Percentiles rank a stretch among this genome's conserved stretches.
These are phyloP conservation scores for Sebastes goodei DNA, from an alignment of 2,797 vertebrate species.

Conservation along the genomic window DNA sequence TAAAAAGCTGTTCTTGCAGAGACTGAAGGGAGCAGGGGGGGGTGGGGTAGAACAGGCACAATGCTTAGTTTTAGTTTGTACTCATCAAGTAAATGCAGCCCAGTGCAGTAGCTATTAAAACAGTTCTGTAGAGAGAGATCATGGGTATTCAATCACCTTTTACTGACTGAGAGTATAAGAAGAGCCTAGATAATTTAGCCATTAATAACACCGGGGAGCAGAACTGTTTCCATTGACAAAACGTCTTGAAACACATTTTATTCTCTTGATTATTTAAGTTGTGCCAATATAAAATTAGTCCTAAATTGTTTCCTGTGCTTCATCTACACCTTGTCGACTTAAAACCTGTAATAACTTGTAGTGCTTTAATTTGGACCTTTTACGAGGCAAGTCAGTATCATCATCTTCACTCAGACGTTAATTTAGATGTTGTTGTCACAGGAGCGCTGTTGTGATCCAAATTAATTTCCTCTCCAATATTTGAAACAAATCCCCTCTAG, in stretches of 20 bases:
- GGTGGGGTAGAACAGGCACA: slow-evolving; percentile 10
- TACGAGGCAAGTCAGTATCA: slow-evolving; percentile 22
- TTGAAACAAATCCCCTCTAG: slow-evolving; percentile 55
- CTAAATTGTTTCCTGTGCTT: neutral
- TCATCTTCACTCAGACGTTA: slow-evolving; percentile 21
- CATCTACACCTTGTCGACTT: neutral
- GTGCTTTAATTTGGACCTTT: slow-evolving; percentile 6
- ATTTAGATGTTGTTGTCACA: slow-evolving; percentile 52
- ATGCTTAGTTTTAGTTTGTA: slow-evolving; percentile 46
- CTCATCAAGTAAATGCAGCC: slow-evolving; percentile 58
- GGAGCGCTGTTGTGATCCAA: slow-evolving; percentile 57
- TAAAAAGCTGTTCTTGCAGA: slow-evolving; percentile 63
- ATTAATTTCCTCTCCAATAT: slow-evolving; percentile 69
- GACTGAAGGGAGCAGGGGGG: neutral
- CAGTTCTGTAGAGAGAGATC: slow-evolving; percentile 40
- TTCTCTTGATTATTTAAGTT: slow-evolving; percentile 2
- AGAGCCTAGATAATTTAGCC: slow-evolving; percentile 14
- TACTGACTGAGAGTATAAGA: neutral
- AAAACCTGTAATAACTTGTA: neutral
- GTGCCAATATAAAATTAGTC: neutral
- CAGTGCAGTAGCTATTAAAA: slow-evolving; percentile 42
- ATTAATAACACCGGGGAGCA: neutral
- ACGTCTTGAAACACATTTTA: neutral
- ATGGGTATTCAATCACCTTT: slow-evolving; percentile 32
- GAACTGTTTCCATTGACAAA: neutral